These are phyloP conservation scores for Trichonephila inaurata DNA, from an alignment of 1,140 invertebrate genomes.

Conservation along the genomic window DNA sequence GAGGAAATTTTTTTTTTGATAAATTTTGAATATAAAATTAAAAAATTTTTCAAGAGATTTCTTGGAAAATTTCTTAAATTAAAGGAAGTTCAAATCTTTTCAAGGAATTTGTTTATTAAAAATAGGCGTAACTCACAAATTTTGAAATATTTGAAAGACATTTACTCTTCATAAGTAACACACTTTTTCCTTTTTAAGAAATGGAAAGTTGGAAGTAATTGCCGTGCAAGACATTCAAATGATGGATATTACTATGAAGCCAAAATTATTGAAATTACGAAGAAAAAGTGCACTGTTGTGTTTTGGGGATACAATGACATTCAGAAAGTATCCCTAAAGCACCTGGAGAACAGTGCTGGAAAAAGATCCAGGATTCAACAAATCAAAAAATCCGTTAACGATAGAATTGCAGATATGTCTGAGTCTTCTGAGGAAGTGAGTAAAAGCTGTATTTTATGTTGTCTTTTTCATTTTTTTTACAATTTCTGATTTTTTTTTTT, in stretches of 20 bases:
- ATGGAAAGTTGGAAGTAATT: conserved; percentile 87
- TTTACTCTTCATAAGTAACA: too few species aligned
- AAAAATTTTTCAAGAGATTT: too few species aligned
- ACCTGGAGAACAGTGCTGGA: conserved; percentile 84
- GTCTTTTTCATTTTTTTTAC: too few species aligned
- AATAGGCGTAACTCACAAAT: too few species aligned
- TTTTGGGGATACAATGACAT: conserved; percentile 87
- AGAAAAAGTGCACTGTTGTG: conserved; percentile 85
- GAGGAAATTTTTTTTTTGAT: too few species aligned
- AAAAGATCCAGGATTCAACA: conserved; percentile 83
- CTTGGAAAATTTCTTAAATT: too few species aligned
- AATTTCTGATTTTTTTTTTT: too few species aligned
- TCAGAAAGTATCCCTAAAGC: conserved; percentile 84
- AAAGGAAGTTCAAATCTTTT: too few species aligned
- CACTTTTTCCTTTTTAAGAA: conserved; percentile 1
- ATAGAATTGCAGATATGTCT: neutral
- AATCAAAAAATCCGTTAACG: conserved; percentile 80
- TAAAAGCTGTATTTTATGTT: too few species aligned
- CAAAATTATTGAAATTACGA: conserved; percentile 83
- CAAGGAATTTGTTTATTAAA: too few species aligned
- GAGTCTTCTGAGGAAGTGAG: neutral
- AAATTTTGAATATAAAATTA: too few species aligned
- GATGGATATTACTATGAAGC: conserved; percentile 90
- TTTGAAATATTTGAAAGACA: too few species aligned
- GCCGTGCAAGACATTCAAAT: conserved; percentile 86